phyloP scores from a whole-genome alignment of 1,140 invertebrate species.

The Drosophila truncata region DNA sequence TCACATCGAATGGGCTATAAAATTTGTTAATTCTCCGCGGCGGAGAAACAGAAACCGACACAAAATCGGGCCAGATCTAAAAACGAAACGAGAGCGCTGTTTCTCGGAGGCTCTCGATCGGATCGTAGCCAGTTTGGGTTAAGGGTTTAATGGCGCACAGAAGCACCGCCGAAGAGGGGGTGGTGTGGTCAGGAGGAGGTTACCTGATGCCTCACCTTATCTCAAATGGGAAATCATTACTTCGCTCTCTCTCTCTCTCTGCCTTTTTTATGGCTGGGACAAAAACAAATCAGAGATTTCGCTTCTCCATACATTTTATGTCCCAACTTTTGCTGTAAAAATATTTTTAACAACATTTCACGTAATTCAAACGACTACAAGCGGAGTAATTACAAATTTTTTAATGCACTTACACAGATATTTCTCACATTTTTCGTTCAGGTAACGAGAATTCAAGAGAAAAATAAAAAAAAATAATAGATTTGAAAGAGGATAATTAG shows the following conservation, averaged over 20 bases:
- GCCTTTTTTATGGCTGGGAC: conserved; percentile 46
- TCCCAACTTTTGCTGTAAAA: conserved; percentile 77
- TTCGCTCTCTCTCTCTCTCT: conserved; percentile 2
- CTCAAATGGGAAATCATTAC: conserved; percentile 82
- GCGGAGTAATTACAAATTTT: conserved; percentile 69
- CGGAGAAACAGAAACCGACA: conserved; percentile 33
- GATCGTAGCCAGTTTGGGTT: conserved; percentile 40
- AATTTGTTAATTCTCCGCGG: conserved; percentile 72
- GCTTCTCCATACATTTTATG: conserved; percentile 51
- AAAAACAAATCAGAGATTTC: conserved; percentile 69
- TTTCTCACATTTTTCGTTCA: conserved; percentile 58
- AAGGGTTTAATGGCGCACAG: conserved; percentile 43
- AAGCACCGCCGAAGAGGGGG: conserved; percentile 16
- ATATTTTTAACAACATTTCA: conserved; percentile 78
- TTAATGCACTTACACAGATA: conserved; percentile 63
- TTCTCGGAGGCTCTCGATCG: conserved; percentile 37
- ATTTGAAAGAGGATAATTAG: neutral
- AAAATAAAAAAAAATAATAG: neutral
- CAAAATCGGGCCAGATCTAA: conserved; percentile 74
- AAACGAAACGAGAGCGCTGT: conserved; percentile 67
- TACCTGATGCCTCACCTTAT: conserved; percentile 70
- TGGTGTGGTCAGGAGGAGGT: neutral
- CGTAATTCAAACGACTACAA: conserved; percentile 63
- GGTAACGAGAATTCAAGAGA: neutral
- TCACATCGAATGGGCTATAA: conserved; percentile 69